Percentiles rank a stretch among this genome's conserved stretches.
phyloP scores from a whole-genome alignment of 1,140 invertebrate species.

The Bombus waltoni region DNA sequence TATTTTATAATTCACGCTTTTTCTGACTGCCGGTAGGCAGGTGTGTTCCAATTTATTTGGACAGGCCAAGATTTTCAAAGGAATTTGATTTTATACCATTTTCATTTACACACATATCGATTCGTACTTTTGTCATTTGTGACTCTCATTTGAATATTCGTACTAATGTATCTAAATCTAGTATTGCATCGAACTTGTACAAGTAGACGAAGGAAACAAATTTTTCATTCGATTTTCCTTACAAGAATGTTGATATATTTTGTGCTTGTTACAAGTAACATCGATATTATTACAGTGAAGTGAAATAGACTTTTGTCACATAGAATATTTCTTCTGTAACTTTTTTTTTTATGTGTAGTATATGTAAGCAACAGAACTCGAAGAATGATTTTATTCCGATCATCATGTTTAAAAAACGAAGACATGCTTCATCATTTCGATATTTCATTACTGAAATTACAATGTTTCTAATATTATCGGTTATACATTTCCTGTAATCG shows the following conservation, averaged over 20 bases:
- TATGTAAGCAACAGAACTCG: too few relatives aligned
- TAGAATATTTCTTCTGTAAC: background rate
- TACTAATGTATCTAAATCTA: slow-evolving; percentile 1
- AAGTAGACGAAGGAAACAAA: background rate
- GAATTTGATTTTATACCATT: background rate
- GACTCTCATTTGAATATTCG: background rate
- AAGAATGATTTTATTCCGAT: background rate
- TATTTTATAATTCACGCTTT: slow-evolving; percentile 27
- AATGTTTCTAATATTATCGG: slow-evolving; percentile 27
- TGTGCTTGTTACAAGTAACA: slow-evolving; percentile 15
- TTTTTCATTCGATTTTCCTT: background rate
- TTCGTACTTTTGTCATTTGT: background rate
- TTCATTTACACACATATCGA: slow-evolving; percentile 3
- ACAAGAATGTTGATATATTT: background rate
- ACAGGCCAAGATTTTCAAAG: background rate
- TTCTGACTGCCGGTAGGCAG: slow-evolving; percentile 39
- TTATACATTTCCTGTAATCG: background rate
- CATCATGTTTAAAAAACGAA: background rate
- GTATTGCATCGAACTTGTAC: background rate
- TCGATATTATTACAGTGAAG: background rate
- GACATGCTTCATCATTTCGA: background rate
- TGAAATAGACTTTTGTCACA: background rate
- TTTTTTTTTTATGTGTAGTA: background rate
- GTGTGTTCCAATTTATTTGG: background rate
- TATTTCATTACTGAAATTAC: background rate